These are phyloP conservation scores for Anagrus nilaparvatae DNA, from an alignment of 1,140 invertebrate species.

Conservation along the genomic window DNA sequence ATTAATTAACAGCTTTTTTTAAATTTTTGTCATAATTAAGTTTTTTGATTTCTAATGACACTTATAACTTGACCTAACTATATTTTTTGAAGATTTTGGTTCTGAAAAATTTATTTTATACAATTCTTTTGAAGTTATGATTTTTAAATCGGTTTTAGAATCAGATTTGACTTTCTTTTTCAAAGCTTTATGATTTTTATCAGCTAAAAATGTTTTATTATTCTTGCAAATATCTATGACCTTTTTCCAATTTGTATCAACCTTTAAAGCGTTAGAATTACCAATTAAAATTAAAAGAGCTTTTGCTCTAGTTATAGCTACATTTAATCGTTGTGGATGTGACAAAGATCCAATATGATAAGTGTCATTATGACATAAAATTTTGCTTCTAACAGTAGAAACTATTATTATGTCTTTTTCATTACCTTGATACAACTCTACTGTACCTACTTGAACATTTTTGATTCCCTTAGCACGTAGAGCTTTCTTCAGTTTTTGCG, in stretches of 20 bases:
- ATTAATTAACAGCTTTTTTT: no score
- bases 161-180: no score
- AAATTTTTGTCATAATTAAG: no score
- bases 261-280: conserved; percentile 55
- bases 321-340: conserved; percentile 71
- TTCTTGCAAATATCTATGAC: conserved; percentile 41
- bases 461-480: conserved; percentile 24
- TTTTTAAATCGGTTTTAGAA: no score
- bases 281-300: conserved; percentile 71
- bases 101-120: no score
- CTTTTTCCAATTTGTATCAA: conserved; percentile 50
- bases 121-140: no score
- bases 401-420: conserved; percentile 73
- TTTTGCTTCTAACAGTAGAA: conserved; percentile 59
- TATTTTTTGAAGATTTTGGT: no score
- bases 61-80: no score
- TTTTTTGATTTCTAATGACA: no score
- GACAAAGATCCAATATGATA: conserved; percentile 60
- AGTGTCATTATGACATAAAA: conserved; percentile 38
- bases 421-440: conserved; percentile 80
- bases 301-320: conserved; percentile 71
- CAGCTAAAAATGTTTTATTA: conserved; percentile 26
- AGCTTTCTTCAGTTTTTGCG: conserved; percentile 43
- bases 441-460: conserved; percentile 56
- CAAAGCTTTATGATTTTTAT: no score